Evolutionary conservation across 2,797 vertebrate genomes (phyloP), one percentile per base, ranked within the genome.

Genomic region (Amblyopsis hoosieri): DNA sequence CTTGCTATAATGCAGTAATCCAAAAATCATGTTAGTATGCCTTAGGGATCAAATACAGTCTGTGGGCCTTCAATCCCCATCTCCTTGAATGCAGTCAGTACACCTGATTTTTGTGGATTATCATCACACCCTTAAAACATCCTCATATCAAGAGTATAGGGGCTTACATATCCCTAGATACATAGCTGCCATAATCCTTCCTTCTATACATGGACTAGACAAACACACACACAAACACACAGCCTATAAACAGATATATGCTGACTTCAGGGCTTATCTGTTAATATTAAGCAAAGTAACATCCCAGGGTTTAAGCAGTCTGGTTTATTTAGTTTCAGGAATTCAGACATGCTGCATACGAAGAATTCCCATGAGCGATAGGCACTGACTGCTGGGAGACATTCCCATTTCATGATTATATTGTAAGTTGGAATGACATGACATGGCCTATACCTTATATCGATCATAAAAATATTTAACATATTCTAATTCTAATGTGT

Each of bases 1-100:
- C 86, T 83, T 86, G 48, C 83, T 85, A 80, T 90, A 87, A 88
- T 88, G 81, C 90, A 82, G 74, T 91, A 90, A 91, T 90, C 87
- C 86, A 87, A 83, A 87, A 89, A 90, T 87, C 89, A 88, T 91
- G 87, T 89, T 84, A 81, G 78, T 76, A 60, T 86, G 65, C 80
- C 77, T 71, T 65, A 85, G 84, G 87, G 82, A 72, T 89, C 69
- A 84, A 82, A 87, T 72, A 86, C 73, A 87, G 72, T 76, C 81
- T 87, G 83, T 83, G 75, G 73, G 74, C 76, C 76, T 80, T 76
- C 86, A 89, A 86, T 87, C 85, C 23, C 85, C 76, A 84, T 91
- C 87, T 89, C 79, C 77, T 68, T 81, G 80, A 83, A 87, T 85
- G 70, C 72, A 82, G 69, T 54, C 70, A 29, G 69, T 73, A 51